Base-by-base conservation (phyloP, 2,888 invertebrate genomes). In the Myathropa florea region DNA sequence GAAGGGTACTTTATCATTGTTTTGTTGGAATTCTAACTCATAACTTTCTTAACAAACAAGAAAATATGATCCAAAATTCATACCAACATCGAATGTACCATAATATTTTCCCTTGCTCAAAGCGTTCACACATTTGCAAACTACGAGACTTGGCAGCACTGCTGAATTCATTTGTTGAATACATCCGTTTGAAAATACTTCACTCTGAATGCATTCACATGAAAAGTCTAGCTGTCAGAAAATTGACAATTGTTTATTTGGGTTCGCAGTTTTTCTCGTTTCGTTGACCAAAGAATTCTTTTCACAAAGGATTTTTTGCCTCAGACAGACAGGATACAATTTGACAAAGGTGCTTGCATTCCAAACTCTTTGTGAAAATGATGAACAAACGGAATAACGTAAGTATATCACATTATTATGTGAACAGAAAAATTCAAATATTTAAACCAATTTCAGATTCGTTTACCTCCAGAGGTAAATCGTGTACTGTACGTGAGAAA, bases 401-500 rank as follows among this genome's bases (percentile, higher is more conserved):
- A 89, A 91, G 92, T 89, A 23, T 4, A 57, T 24, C 23, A 1
- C 6, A 7, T 2, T n/a, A 3, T 39, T 14, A 23, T 12, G 10
- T 55, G 12, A 57, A 24, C 33, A 24, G 0, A 14, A 23, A 57
- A 57, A 23, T n/a, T 6, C 6, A 57, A 23, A 23, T 9, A 24
- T 57, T 57, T 23, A 24, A 14, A 78, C 30, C 21, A 53, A 88
- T 83, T 71, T 82, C 90, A 98, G 98, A 98, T 99, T 72, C 95
- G 99, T 88, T 94, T 99, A 86, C 99, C 99, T 30, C 99, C 99
- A 87, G 99, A 99, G 94, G 99, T 99, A 2, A 99, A 99, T 92
- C 94, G 99, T 91, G 97, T 99, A 81, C 93, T 99, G 3, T 99
- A 99, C 92, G 96, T 99, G 10, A 94, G 99, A 90, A 99, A 99